phyloP scores from a whole-genome alignment of 2,797 vertebrate genomes.

The Ptychobarbus kaznakovi region DNA sequence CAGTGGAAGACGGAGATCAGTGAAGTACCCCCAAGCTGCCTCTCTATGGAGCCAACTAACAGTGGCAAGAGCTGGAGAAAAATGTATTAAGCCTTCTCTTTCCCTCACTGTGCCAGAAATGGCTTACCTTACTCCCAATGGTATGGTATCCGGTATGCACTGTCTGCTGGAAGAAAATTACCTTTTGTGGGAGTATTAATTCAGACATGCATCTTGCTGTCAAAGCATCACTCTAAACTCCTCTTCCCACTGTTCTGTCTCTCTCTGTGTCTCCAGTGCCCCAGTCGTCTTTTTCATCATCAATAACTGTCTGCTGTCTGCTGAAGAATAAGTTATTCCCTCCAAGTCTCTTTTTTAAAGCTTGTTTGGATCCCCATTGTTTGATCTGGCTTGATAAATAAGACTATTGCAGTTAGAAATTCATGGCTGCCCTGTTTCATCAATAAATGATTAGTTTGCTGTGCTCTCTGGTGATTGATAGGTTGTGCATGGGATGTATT shows the following conservation, averaged over 20 bases:
- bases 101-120: constrained; percentile 60
- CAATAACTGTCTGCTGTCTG: constrained; percentile 78
- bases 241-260: constrained; percentile 59
- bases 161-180: constrained; percentile 77
- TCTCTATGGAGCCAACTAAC: constrained; percentile 71
- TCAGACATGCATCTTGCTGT: constrained; percentile 80
- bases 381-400: constrained; percentile 88
- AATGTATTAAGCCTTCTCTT: constrained; percentile 71
- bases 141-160: constrained; percentile 66
- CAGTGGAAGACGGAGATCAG: constrained; percentile 80
- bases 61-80: constrained; percentile 65
- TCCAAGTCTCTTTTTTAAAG: constrained; percentile 77
- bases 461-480: constrained; percentile 84
- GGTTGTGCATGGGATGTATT: constrained; percentile 80
- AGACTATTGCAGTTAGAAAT: constrained; percentile 85
- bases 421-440: constrained; percentile 81
- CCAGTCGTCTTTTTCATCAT: constrained; percentile 68
- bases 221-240: constrained; percentile 78
- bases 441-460: constrained; percentile 87
- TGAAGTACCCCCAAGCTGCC: constrained; percentile 73
- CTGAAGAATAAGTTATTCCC: constrained; percentile 81
- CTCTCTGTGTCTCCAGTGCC: constrained; percentile 57
- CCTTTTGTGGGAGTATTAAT: constrained; percentile 82
- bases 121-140: constrained; percentile 78
- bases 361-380: constrained; percentile 85